Base-by-base conservation (phyloP, 2,113 vertebrate species). In the Australoheros scitulus region DNA sequence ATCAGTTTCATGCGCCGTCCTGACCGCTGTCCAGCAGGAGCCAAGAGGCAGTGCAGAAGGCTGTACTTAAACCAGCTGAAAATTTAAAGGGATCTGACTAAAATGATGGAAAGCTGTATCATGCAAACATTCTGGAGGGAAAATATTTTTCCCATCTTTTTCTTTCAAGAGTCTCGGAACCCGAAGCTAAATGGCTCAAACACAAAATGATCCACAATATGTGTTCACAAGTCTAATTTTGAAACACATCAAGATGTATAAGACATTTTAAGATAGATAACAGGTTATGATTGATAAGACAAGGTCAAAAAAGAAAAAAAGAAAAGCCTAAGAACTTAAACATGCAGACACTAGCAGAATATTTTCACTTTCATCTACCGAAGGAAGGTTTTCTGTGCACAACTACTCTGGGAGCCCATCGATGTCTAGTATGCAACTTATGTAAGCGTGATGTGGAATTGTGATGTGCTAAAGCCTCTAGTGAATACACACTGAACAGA, bases 1-100 rank as follows among this genome's bases (percentile, higher is more conserved):
- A 89, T 89, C 87, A 81, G 79, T 89, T 88, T 86, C 78, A 65
- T 85, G 80, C 79, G 89, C 77, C 26, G 8, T 87, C 85, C 80
- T 61, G 47, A 90, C 85, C 87, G 24, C 85, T 81, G 76, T 80
- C 50, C 64, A 70, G 79, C 65, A 20, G 81, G 83, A 93, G 83
- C 88, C 88, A 86, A 86, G 60, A 89, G 63, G 80, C 59, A 26
- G 80, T 81, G 85, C 65, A 87, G 55, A 17, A 50, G 76, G 56
- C 81, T 84, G 81, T 76, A 87, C 65, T 86, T 90, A 81, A 59
- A 77, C 82, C 77, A 68, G 60, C 32, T 61, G 57, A 84, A 75
- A 50, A 91, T 87, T 72, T 64, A 84, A 87, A 87, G 60, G 58
- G 84, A 81, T 79, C 57, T 81, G 55, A 88, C 41, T 59, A 24